Evolutionary conservation across 2,888 invertebrate genomes (phyloP).

Genomic region (Epinotia brunnichana): DNA sequence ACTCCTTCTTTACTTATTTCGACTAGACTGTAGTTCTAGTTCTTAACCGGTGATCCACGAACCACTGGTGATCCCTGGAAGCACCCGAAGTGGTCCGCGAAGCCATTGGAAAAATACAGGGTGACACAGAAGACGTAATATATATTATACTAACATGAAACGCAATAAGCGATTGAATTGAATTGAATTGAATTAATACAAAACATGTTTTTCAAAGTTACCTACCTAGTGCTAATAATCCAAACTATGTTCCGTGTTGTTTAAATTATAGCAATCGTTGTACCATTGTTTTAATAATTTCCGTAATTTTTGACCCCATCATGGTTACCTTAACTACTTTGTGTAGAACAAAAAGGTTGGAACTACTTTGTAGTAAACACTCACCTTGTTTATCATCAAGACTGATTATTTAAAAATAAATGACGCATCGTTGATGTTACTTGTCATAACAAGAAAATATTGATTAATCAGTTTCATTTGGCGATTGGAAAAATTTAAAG

Average conservation of each 20-base stretch:
- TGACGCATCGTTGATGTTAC: neutral
- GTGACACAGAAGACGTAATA: too few relatives aligned
- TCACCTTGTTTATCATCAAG: neutral
- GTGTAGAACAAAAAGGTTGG: neutral
- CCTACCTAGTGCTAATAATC: neutral
- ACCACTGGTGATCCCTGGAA: too few relatives aligned
- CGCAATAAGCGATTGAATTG: too few relatives aligned
- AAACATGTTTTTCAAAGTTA: neutral
- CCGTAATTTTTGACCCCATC: constrained; percentile 3
- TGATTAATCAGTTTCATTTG: constrained; percentile 6
- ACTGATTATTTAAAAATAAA: neutral
- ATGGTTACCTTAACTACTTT: neutral
- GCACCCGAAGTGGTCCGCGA: too few relatives aligned
- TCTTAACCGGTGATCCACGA: too few relatives aligned
- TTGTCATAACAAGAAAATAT: constrained; percentile 5
- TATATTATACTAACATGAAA: too few relatives aligned
- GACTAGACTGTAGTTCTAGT: too few relatives aligned
- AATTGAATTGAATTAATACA: too few relatives aligned
- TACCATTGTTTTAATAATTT: constrained; percentile 6
- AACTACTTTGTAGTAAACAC: neutral
- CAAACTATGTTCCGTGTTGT: constrained; percentile 2
- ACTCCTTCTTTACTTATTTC: too few relatives aligned
- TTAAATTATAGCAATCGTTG: neutral
- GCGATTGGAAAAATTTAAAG: constrained; percentile 1
- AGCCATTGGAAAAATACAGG: too few relatives aligned